Evolutionary conservation across 2,113 vertebrate genomes (phyloP).

Genomic region (Neomonachus schauinslandi): DNA sequence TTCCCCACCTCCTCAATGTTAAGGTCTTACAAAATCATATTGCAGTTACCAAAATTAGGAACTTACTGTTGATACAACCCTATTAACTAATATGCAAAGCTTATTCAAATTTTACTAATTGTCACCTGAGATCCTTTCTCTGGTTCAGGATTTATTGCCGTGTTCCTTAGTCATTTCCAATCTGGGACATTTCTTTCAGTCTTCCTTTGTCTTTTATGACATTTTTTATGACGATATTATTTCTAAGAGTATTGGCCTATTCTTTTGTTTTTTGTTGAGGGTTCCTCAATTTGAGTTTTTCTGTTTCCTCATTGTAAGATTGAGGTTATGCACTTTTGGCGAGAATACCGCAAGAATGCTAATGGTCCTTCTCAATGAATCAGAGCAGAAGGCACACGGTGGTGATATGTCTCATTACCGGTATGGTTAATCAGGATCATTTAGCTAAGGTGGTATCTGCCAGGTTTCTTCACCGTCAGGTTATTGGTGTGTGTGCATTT

Average conservation of each 20-base stretch:
- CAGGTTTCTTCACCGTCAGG: accelerated
- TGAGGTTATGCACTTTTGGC: background rate
- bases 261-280: background rate
- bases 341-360: accelerated
- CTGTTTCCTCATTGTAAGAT: background rate
- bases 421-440: accelerated
- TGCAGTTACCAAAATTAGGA: accelerated
- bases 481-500: too few relatives aligned
- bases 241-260: background rate
- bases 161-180: background rate
- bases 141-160: too few relatives aligned
- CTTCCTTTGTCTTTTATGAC: background rate
- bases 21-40: accelerated
- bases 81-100: accelerated
- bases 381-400: accelerated
- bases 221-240: background rate
- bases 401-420: accelerated
- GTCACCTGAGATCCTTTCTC: background rate
- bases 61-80: accelerated
- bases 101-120: accelerated
- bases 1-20: background rate
- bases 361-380: accelerated
- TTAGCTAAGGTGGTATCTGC: accelerated
- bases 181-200: background rate
- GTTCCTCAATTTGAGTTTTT: background rate